phyloP scores from a whole-genome alignment of 2,888 invertebrate genomes.

The Drosophila maculinotata region DNA sequence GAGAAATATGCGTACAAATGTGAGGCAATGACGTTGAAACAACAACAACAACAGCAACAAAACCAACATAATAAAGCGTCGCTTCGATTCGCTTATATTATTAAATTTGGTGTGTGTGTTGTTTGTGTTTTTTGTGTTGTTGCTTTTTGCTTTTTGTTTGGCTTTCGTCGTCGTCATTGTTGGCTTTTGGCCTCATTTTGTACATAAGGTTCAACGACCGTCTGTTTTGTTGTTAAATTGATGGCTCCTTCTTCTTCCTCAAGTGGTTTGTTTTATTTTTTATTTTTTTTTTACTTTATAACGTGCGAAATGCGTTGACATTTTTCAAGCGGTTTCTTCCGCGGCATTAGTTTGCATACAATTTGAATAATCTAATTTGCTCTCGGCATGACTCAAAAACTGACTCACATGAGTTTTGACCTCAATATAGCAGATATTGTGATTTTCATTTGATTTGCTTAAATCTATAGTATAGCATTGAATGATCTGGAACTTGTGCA shows the following conservation, averaged over 20 bases:
- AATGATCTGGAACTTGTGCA: constrained; percentile 3
- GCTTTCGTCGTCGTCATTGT: constrained; percentile 48
- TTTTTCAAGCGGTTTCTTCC: constrained; percentile 26
- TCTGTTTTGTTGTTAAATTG: constrained; percentile 7
- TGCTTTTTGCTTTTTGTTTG: constrained; percentile 27
- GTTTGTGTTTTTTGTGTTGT: too few relatives aligned
- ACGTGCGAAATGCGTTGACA: constrained; percentile 49
- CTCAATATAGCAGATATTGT: constrained; percentile 29
- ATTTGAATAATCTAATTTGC: constrained; percentile 46
- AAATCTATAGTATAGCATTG: neutral
- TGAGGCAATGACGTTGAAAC: constrained; percentile 48
- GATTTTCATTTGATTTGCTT: constrained; percentile 1
- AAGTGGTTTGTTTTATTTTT: constrained; percentile 27
- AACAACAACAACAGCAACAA: constrained; percentile 29
- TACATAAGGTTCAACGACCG: constrained; percentile 69
- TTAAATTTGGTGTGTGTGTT: constrained; percentile 53
- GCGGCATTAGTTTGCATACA: constrained; percentile 55
- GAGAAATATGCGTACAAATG: constrained; percentile 45
- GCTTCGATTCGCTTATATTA: constrained; percentile 45
- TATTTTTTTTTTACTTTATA: constrained; percentile 30
- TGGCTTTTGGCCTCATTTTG: constrained; percentile 69
- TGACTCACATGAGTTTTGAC: constrained; percentile 35
- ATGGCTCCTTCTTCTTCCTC: constrained; percentile 35
- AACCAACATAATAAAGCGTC: constrained; percentile 11
- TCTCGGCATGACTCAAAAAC: constrained; percentile 11